Conservation (phyloP, 2,797 vertebrate species). For the Hydrophis major region DNA sequence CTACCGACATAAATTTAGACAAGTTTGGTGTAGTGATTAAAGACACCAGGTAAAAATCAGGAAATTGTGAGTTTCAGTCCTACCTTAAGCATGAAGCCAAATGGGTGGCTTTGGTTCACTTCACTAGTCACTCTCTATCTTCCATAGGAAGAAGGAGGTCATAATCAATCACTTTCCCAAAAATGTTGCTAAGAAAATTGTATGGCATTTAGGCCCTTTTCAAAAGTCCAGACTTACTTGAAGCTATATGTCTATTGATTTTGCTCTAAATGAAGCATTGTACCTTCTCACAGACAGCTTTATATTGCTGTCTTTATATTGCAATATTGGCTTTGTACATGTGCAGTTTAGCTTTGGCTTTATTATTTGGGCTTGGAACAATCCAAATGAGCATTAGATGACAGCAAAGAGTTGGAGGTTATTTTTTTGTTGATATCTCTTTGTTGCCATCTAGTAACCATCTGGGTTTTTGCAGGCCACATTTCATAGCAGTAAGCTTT, state of each 20-base stretch:
- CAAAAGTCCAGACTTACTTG: neutral
- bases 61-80: neutral
- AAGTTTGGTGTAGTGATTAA: neutral
- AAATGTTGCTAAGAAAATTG: neutral
- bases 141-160: neutral
- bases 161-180: neutral
- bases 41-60: neutral
- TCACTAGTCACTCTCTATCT: neutral
- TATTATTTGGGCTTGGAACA: neutral
- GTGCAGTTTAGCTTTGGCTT: neutral
- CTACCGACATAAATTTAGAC: neutral
- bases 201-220: neutral
- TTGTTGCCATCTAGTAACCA: neutral
- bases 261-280: neutral
- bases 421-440: neutral
- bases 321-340: no score
- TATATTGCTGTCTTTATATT: neutral
- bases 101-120: neutral
- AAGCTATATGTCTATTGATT: neutral
- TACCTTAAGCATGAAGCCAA: neutral
- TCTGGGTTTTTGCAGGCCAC: neutral
- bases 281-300: neutral
- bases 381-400: neutral
- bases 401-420: neutral
- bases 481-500: neutral